Evolutionary conservation across 2,888 invertebrate species (phyloP).

Genomic region (Sarcophaga variegata): DNA sequence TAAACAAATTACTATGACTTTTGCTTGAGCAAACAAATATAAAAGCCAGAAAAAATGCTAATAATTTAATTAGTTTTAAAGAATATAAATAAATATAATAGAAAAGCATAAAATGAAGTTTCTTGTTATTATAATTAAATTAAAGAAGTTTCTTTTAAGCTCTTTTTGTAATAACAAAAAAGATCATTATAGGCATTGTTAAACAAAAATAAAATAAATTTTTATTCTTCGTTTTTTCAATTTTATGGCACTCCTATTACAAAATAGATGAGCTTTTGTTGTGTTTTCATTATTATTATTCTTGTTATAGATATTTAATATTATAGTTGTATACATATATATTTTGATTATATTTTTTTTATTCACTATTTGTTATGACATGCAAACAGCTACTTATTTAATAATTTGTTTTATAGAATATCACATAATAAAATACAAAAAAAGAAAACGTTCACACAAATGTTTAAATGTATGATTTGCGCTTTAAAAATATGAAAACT

Average conservation of each 20-base stretch:
- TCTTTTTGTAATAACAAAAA: too few relatives aligned
- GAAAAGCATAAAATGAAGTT: too few relatives aligned
- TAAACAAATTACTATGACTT: background rate
- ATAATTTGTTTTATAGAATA: slow-evolving; percentile 7
- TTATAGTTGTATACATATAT: background rate
- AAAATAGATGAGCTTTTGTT: background rate
- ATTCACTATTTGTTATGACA: slow-evolving; percentile 45
- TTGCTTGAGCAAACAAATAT: slow-evolving; percentile 8
- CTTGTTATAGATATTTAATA: background rate
- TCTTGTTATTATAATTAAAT: too few relatives aligned
- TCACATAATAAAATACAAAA: slow-evolving; percentile 1
- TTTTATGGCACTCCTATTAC: background rate
- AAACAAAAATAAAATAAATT: background rate
- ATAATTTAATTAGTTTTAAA: background rate
- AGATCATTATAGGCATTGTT: too few relatives aligned
- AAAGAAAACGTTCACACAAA: background rate
- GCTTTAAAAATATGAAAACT: background rate
- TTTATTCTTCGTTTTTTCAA: background rate
- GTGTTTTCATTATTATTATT: background rate
- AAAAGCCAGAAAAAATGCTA: background rate
- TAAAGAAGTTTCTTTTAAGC: too few relatives aligned
- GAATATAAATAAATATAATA: too few relatives aligned
- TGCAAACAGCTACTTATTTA: slow-evolving; percentile 44
- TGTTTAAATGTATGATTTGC: background rate
- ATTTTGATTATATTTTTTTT: background rate